A percentile compares a stretch with the other conserved stretches of the same genome.
phyloP scores from a whole-genome alignment of 2,113 vertebrate species.

The Vidua macroura region DNA sequence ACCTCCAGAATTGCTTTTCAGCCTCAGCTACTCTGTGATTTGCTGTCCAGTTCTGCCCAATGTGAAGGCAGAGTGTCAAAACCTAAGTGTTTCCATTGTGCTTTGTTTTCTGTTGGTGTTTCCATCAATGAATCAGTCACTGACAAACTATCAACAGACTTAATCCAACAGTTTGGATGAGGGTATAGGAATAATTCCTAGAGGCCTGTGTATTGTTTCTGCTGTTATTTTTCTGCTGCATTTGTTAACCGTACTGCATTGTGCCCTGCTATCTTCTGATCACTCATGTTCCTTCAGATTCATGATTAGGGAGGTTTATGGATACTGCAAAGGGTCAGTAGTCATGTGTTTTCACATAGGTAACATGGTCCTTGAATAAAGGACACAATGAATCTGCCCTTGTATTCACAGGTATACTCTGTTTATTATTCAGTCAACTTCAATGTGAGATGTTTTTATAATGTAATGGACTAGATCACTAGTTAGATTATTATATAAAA shows the following conservation, averaged over 20 bases:
- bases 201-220: neutral
- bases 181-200: neutral
- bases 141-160: neutral
- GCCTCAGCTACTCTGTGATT: neutral
- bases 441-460: neutral
- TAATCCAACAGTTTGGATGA: neutral
- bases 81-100: neutral
- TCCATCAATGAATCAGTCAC: neutral
- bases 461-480: neutral
- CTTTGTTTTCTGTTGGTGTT: neutral
- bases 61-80: neutral
- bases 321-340: neutral
- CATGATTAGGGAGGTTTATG: neutral
- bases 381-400: neutral
- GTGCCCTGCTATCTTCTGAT: neutral
- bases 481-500: neutral
- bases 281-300: neutral
- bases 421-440: neutral
- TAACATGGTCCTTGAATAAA: neutral
- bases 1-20: neutral
- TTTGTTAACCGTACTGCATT: neutral
- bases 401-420: neutral
- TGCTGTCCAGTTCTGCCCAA: rapidly evolving
- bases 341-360: neutral
- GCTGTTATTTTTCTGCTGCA: neutral